Percentiles rank a stretch among this genome's conserved stretches.
Evolutionary conservation across 2,797 vertebrate genomes (phyloP).

Genomic region (Ceyx erithaca): DNA sequence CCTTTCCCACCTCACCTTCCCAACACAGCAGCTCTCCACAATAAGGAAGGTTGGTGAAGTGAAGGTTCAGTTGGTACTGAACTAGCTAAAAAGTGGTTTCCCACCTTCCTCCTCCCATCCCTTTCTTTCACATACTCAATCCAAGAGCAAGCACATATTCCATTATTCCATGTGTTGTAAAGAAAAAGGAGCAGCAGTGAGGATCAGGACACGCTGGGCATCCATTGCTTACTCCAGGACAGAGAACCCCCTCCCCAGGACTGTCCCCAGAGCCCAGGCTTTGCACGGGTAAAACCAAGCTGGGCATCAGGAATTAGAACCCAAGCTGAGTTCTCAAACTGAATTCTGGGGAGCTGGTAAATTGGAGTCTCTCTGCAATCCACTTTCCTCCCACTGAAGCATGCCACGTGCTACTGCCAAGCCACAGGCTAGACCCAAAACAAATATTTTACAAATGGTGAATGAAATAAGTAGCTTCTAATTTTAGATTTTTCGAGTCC

Average conservation of each 20-base stretch:
- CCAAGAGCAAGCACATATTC: neutral
- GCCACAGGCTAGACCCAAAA: constrained; percentile 70
- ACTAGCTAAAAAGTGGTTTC: neutral
- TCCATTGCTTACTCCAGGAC: neutral
- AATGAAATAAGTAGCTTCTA: constrained; percentile 70
- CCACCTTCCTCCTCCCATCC: neutral
- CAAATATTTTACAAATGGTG: constrained; percentile 70
- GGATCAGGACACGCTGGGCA: neutral
- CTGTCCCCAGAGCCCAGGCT: neutral
- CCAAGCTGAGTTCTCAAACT: neutral
- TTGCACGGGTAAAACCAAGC: neutral
- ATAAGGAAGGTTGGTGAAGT: neutral
- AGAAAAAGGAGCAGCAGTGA: neutral
- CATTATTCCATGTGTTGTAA: neutral
- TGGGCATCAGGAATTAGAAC: neutral
- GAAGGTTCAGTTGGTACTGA: neutral
- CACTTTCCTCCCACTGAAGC: constrained; percentile 19
- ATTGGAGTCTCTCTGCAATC: constrained; percentile 37
- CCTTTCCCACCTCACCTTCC: neutral
- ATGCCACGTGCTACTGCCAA: constrained; percentile 50
- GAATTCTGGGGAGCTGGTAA: constrained; percentile 40
- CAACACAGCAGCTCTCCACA: neutral
- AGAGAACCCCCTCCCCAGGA: neutral
- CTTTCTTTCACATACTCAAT: neutral
- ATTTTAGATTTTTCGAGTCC: constrained; percentile 69